Evolutionary conservation across 1,140 invertebrate species (phyloP).

Genomic region (Trachelipus rathkii): DNA sequence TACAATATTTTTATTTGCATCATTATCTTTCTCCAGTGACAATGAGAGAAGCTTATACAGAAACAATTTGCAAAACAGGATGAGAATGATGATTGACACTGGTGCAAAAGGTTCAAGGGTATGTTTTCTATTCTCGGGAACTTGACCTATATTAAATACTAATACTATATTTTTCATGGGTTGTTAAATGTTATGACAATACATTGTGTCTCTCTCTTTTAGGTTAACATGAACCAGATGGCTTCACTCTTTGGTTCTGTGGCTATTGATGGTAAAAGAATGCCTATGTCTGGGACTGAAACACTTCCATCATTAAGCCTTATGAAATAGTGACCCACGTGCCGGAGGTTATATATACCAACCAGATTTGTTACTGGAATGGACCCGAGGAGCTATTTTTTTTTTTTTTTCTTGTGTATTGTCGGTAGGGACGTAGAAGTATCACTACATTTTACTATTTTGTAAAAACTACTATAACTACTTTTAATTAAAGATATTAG

Average conservation of each 20-base stretch:
- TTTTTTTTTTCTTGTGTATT: conserved; percentile 99
- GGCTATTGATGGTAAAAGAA: conserved; percentile 85
- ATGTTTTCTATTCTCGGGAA: conserved; percentile 49
- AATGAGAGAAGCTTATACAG: conserved; percentile 62
- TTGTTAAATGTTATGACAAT: not conserved
- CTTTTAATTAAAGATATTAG: too few species aligned
- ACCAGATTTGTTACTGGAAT: conserved; percentile 96
- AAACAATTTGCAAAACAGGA: conserved; percentile 89
- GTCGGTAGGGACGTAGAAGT: conserved; percentile 75
- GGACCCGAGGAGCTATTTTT: conserved; percentile 95
- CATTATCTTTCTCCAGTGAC: conserved; percentile 22
- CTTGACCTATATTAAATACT: too few species aligned
- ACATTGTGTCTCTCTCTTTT: not conserved
- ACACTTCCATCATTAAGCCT: conserved; percentile 82
- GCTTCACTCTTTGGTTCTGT: conserved; percentile 57
- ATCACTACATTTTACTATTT: not conserved
- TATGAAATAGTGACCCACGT: conserved; percentile 84
- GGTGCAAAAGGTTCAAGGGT: conserved; percentile 96
- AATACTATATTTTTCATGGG: not conserved
- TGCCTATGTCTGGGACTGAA: conserved; percentile 89
- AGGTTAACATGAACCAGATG: conserved; percentile 65
- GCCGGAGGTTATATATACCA: conserved; percentile 94
- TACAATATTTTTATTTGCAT: too few species aligned
- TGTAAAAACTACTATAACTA: not conserved
- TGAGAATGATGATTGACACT: conserved; percentile 96